Conservation (phyloP, 2,113 vertebrate species). For the Oryzias javanicus region DNA sequence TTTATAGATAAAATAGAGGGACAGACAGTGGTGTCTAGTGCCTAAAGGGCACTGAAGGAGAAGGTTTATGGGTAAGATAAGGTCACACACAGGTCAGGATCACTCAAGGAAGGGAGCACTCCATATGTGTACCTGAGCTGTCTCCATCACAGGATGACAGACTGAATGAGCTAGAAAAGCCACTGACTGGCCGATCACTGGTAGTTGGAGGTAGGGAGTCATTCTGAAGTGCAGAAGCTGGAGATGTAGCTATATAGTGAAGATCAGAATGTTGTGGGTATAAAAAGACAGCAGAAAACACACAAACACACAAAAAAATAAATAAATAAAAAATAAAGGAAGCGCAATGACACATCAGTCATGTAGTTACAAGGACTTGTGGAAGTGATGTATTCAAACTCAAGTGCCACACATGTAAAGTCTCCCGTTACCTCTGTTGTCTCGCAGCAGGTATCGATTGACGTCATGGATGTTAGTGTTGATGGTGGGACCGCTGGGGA, state of each 20-base stretch:
- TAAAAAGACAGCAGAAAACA: slow-evolving; percentile 5
- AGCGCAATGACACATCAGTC: slow-evolving; percentile 1
- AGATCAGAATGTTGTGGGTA: slow-evolving; percentile 8
- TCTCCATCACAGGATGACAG: slow-evolving; percentile 80
- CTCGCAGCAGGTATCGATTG: slow-evolving; percentile 93
- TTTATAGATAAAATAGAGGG: slow-evolving; percentile 25
- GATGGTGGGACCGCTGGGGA: slow-evolving; percentile 94
- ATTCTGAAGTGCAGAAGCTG: slow-evolving; percentile 33
- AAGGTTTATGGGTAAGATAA: slow-evolving; percentile 5
- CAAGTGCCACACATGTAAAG: neutral
- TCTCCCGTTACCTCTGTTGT: slow-evolving; percentile 84
- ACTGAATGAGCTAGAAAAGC: slow-evolving; percentile 83
- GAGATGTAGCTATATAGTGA: slow-evolving; percentile 33
- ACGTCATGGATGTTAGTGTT: slow-evolving; percentile 99
- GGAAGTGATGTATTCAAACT: too few species aligned
- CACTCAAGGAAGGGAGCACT: neutral
- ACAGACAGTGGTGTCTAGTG: neutral
- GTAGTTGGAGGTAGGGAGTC: slow-evolving; percentile 81
- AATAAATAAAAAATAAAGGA: neutral
- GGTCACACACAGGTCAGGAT: slow-evolving; percentile 15
- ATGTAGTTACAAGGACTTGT: too few species aligned
- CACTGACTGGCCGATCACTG: slow-evolving; percentile 82
- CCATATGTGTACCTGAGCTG: slow-evolving; percentile 75
- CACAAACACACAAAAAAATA: too few species aligned
- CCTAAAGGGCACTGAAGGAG: slow-evolving; percentile 6